Base-by-base conservation (phyloP, 2,113 vertebrate species). In the Pseudopipra pipra region DNA sequence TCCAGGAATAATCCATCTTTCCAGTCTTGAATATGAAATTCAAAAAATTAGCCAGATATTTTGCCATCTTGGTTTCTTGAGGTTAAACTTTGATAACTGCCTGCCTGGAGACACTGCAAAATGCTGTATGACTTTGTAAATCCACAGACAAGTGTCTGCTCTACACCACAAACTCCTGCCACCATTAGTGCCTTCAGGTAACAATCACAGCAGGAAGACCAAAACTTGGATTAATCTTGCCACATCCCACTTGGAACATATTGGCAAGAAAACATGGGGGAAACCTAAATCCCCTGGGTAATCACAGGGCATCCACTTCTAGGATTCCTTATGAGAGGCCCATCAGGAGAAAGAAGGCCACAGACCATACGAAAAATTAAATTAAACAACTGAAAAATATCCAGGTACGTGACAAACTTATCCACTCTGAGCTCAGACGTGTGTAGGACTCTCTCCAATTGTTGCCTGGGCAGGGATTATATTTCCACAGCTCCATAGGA, bases 231-330 rank as follows among this genome's bases (percentile, higher is more conserved):
- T 77, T 74, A 65, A 52, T 75, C 84, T 89, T 94, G 61, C 80
- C 81, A 92, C 84, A 91, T 82, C 86, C 72, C 80, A 87, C 90
- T 93, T 89, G 76, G n/a, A 78, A 90, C 41, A 56, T 11, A 54
- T 17, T 89, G 91, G 33, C 76, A 94, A 89, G 84, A 87, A 89
- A 96, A 94, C 62, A 46, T 1, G 28, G 37, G 19, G 39, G 77
- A 91, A 89, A 44, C 33, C 62, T 89, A 85, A 91, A 85, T 91
- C 41, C 25, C 25, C n/a, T 7, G 54, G 68, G 41, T 85, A 91
- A 95, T 91, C 70, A 94, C 74, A 89, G 58, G 44, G 62, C 44
- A 82, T 41, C 49, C 5, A 0, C 72, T 85, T 89, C 77, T 68
- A 89, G 89, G 84, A 72, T 82, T 86, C 54, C 58, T 78, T 56